Evolutionary conservation across 1,140 invertebrate genomes (phyloP).

Genomic region (Bombus haemorrhoidalis): DNA sequence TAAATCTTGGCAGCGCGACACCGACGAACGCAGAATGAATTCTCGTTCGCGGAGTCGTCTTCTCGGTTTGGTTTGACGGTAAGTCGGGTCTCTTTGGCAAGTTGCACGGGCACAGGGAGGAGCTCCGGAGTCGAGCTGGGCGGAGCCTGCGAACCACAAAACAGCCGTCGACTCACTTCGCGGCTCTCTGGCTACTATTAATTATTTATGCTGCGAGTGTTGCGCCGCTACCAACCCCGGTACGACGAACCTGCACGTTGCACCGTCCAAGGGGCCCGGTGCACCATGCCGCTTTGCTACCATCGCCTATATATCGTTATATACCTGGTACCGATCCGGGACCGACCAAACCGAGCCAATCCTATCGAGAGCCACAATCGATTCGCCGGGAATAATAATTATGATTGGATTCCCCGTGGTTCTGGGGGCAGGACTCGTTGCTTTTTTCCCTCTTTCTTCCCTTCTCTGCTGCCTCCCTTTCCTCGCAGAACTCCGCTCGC

Average conservation of each 20-base stretch:
- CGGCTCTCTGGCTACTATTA: slow-evolving; percentile 81
- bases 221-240: slow-evolving; percentile 67
- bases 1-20: slow-evolving; percentile 22
- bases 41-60: slow-evolving; percentile 41
- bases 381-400: slow-evolving; percentile 82
- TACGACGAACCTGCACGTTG: slow-evolving; percentile 47
- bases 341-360: slow-evolving; percentile 74
- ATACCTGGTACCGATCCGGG: slow-evolving; percentile 46
- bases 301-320: slow-evolving; percentile 32
- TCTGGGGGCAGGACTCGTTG: slow-evolving; percentile 72
- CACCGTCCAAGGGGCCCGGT: slow-evolving; percentile 38
- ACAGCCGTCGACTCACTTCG: slow-evolving; percentile 78
- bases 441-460: slow-evolving; percentile 41
- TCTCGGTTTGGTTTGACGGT: slow-evolving; percentile 53
- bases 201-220: slow-evolving; percentile 82
- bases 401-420: slow-evolving; percentile 81
- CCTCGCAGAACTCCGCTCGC: slow-evolving; percentile 9
- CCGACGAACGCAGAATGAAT: slow-evolving; percentile 16
- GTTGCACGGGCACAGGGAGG: slow-evolving; percentile 77
- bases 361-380: slow-evolving; percentile 81
- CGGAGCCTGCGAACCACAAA: slow-evolving; percentile 82
- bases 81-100: slow-evolving; percentile 46
- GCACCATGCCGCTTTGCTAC: slow-evolving; percentile 8
- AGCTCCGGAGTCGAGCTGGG: slow-evolving; percentile 80
- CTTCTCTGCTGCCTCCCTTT: slow-evolving; percentile 19